Percentiles rank a stretch among this genome's conserved stretches.
Evolutionary conservation across 2,888 invertebrate species (phyloP).

Genomic region (Balanococcus diminutus): DNA sequence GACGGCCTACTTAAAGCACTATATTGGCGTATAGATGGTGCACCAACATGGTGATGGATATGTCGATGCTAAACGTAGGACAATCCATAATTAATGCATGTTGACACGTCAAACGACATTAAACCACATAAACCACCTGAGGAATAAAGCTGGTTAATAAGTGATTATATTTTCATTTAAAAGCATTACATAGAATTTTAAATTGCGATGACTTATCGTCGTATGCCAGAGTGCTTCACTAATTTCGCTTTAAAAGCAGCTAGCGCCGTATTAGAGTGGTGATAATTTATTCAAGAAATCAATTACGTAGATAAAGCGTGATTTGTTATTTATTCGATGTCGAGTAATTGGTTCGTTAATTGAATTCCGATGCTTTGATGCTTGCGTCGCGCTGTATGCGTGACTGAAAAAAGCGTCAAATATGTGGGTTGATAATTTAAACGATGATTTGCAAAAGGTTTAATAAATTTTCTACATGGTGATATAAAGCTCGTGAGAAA

Average conservation of each 20-base stretch:
- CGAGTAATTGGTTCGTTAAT: slow-evolving; percentile 29
- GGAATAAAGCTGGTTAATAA: slow-evolving; percentile 22
- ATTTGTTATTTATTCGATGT: slow-evolving; percentile 5
- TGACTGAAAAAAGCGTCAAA: not conserved
- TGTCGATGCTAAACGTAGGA: slow-evolving; percentile 21
- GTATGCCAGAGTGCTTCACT: not conserved
- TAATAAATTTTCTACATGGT: not conserved
- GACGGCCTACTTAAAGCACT: not conserved
- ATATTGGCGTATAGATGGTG: not conserved
- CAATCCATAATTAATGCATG: slow-evolving; percentile 33
- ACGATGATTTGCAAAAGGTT: not conserved
- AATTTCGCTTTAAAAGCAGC: not conserved
- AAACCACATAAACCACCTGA: slow-evolving; percentile 33
- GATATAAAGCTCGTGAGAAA: not conserved
- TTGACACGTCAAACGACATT: slow-evolving; percentile 25
- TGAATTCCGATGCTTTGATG: slow-evolving; percentile 6
- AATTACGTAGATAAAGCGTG: slow-evolving; percentile 16
- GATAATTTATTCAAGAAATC: slow-evolving; percentile 37
- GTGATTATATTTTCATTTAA: slow-evolving; percentile 18
- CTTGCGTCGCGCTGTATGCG: not conserved
- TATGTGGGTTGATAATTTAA: not conserved
- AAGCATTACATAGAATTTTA: slow-evolving; percentile 3
- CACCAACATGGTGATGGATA: not conserved
- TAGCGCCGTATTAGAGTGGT: not conserved
- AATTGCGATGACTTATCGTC: not conserved